phyloP scores from a whole-genome alignment of 2,888 invertebrate species.

The Villa cingulata region DNA sequence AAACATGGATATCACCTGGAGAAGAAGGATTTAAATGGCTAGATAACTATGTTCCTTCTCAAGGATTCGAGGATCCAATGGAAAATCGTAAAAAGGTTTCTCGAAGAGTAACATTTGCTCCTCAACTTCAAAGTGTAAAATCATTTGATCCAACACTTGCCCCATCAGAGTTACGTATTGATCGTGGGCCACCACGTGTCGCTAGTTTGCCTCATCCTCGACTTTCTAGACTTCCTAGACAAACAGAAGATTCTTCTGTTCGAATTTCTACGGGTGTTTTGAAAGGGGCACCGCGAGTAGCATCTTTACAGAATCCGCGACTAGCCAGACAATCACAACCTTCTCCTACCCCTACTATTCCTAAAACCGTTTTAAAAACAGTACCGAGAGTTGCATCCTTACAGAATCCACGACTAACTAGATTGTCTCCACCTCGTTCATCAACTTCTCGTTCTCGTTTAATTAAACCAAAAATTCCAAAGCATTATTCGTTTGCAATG shows the following conservation, averaged over 20 bases:
- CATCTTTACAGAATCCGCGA: neutral
- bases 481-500: no score
- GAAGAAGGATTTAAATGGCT: constrained; percentile 11
- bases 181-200: neutral
- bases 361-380: neutral
- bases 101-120: neutral
- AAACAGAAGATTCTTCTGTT: no score
- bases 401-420: neutral
- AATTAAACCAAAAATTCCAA: no score
- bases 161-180: neutral
- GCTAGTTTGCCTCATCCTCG: neutral
- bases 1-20: constrained; percentile 1
- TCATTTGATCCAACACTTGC: constrained; percentile 3
- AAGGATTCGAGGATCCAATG: constrained; percentile 1
- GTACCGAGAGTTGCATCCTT: neutral
- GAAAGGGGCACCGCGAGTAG: neutral
- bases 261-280: neutral
- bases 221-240: neutral
- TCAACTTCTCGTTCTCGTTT: no score
- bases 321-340: neutral
- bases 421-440: no score
- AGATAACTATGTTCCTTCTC: constrained; percentile 5
- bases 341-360: no score
- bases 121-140: constrained; percentile 5
- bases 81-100: neutral